Evolutionary conservation across 2,888 invertebrate species (phyloP), one percentile per base, ranked within the genome.

Genomic region (Trachelus troglodyta): DNA sequence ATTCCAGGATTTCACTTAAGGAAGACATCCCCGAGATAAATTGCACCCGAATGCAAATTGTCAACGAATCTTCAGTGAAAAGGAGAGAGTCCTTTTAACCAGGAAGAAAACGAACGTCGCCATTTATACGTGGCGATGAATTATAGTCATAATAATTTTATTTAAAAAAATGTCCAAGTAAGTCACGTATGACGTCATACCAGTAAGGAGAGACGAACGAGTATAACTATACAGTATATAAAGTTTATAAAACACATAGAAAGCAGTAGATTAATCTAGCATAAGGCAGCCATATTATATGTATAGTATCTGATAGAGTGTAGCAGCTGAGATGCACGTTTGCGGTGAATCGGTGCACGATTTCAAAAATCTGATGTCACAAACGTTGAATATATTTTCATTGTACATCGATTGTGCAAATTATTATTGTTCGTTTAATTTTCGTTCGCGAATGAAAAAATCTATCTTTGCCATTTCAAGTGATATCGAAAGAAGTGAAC

Each of bases 41-140:
- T 87, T 82, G 85, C 82, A 80, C 76, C 75, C 77, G 81, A 82
- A 87, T 87, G 87, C 85, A 87, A 87, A 87, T 87, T 82, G 71
- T 83, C 81, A 77, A 76, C 80, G 83, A 84, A 83, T 83, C 81
- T 83, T 85, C 87, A 86, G 23, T 23, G 56, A 56, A 56, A 56
- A 56, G 23, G 56, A 56, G 56, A 56, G 23, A 56, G 23, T 56
- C 56, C 9, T 56, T 23, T 56, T 56, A 56, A 23, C 56, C 23
- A 56, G 56, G 56, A 23, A 9, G 23, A 23, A 23, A 56, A 56
- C 23, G 56, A 9, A 23, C 9, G 23, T 15, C 56, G 23, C 6
- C 6, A 9, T 23, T 9, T 23, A 40, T 15, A 40, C 15, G 15
- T 23, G 15, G 40, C 40, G 0, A 56, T 2, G 56, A 23, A 9